A percentile compares a stretch with the other conserved stretches of the same genome.
phyloP scores from a whole-genome alignment of 2,888 invertebrate genomes.

The Beris chalybata region DNA sequence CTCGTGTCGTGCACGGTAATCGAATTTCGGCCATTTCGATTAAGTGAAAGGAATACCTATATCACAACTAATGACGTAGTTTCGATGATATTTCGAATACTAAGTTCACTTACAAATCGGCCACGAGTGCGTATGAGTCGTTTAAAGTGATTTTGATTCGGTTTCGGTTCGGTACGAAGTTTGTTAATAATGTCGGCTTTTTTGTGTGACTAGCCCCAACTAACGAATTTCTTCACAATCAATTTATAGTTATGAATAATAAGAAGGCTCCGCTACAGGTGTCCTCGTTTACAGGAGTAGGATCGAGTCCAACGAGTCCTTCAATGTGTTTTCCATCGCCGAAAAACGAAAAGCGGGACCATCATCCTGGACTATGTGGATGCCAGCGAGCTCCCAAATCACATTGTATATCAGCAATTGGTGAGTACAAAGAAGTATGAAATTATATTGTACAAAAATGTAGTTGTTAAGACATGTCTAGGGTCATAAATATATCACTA shows the following conservation, averaged over 20 bases:
- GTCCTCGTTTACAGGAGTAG: constrained; percentile 48
- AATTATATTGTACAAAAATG: background rate
- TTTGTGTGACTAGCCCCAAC: no score
- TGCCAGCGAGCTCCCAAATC: constrained; percentile 56
- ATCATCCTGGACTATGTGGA: constrained; percentile 51
- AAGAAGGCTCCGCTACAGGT: constrained; percentile 53
- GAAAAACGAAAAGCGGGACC: constrained; percentile 45
- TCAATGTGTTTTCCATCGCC: constrained; percentile 47
- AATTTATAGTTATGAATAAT: constrained; percentile 41
- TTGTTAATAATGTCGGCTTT: background rate
- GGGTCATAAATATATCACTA: no score
- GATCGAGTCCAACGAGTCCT: constrained; percentile 42
- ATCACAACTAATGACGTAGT: no score
- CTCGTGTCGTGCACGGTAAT: no score
- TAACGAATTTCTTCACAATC: no score
- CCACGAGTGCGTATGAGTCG: no score
- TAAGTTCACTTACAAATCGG: no score
- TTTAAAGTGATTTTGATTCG: background rate
- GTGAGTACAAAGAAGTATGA: constrained; percentile 44
- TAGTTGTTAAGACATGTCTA: no score
- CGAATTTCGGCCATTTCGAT: no score
- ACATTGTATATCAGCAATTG: constrained; percentile 57
- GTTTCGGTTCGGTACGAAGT: background rate
- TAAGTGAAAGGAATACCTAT: no score
- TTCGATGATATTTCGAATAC: no score